These are phyloP conservation scores for Ciconia stormi DNA, from an alignment of 2,113 vertebrate genomes.

Conservation along the genomic window DNA sequence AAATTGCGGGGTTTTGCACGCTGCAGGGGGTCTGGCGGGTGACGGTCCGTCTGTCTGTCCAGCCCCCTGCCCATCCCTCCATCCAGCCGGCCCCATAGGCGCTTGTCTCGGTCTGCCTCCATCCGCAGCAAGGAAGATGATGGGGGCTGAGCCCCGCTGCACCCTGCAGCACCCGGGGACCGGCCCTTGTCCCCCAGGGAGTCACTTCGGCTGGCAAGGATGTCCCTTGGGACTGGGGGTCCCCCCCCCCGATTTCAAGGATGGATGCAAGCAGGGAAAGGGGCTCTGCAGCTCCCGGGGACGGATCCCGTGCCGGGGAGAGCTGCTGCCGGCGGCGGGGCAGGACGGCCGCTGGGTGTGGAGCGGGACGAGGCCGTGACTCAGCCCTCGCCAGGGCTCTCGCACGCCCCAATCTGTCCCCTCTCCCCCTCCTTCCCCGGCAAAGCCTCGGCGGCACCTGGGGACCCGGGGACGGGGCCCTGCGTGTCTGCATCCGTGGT, in stretches of 20 bases:
- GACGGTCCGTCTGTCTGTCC: not conserved
- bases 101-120: not conserved
- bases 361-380: not conserved
- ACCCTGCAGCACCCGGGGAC: rapidly evolving
- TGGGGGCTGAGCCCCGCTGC: rapidly evolving
- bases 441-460: not conserved
- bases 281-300: not conserved
- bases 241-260: rapidly evolving
- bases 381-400: not conserved
- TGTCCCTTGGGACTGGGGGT: not conserved
- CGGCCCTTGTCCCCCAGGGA: rapidly evolving
- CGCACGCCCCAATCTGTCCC: not conserved
- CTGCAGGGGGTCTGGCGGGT: rapidly evolving
- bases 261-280: not conserved
- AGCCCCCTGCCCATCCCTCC: not conserved
- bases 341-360: not conserved
- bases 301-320: rapidly evolving
- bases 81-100: rapidly evolving
- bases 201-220: not conserved
- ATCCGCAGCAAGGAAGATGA: rapidly evolving
- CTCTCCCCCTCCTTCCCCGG: not conserved
- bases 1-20: rapidly evolving
- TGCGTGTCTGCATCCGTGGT: not conserved
- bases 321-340: not conserved
- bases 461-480: not conserved